A percentile compares a stretch with the other conserved stretches of the same genome.
phyloP scores from a whole-genome alignment of 2,797 vertebrate species.

The Rhinogobio ventralis region DNA sequence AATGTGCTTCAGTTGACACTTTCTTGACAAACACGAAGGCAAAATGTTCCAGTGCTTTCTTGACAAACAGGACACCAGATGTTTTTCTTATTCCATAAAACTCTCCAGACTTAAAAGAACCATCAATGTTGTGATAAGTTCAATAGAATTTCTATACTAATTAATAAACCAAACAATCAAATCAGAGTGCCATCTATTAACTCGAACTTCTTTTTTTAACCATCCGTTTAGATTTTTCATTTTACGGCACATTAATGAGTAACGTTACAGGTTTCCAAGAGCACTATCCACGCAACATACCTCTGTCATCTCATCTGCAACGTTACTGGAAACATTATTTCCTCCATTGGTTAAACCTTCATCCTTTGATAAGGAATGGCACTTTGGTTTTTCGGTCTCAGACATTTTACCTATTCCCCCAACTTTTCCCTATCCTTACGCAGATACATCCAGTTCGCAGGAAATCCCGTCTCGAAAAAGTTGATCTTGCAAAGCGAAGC shows the following conservation, averaged over 20 bases:
- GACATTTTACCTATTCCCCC: slow-evolving; percentile 60
- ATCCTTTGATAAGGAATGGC: slow-evolving; percentile 43
- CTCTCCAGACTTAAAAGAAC: neutral
- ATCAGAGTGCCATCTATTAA: neutral
- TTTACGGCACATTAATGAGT: neutral
- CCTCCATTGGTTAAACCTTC: slow-evolving; percentile 61
- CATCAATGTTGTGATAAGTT: neutral
- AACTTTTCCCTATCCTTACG: neutral
- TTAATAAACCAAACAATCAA: neutral
- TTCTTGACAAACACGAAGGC: neutral
- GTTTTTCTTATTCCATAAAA: neutral
- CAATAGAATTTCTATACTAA: neutral
- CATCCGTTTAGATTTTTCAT: neutral
- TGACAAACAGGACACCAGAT: neutral
- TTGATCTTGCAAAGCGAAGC: slow-evolving; percentile 16
- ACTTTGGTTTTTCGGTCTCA: slow-evolving; percentile 51
- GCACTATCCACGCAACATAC: slow-evolving; percentile 59
- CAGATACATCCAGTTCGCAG: slow-evolving; percentile 36
- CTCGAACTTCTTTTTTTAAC: neutral
- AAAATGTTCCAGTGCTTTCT: neutral
- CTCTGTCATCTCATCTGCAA: slow-evolving; percentile 62
- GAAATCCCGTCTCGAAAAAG: slow-evolving; percentile 48
- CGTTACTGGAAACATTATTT: slow-evolving; percentile 30
- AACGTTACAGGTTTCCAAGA: neutral
- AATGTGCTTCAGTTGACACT: neutral